Evolutionary conservation across 2,113 vertebrate species (phyloP), one percentile per base, ranked within the genome.

Genomic region (Neotragus pygmaeus): DNA sequence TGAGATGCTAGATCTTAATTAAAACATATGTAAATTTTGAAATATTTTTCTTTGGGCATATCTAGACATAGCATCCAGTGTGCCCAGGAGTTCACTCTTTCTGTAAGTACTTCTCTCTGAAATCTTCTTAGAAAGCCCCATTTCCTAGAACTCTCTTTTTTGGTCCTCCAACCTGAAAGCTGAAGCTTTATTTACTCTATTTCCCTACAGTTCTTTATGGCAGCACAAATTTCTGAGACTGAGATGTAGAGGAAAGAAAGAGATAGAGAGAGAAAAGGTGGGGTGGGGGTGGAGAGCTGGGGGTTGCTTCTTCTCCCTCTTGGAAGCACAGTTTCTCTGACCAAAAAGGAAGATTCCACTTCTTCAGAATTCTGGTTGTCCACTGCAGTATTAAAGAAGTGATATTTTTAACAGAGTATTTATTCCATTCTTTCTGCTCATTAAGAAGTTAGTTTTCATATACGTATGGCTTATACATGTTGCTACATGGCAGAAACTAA

Each of bases 251-350:
- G 8, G 19, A 57, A 17, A 84, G 30, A 77, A 83, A 73, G 17
- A 49, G 12, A 58, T 16, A 16, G 23, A 58, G 8, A 53, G 30
- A 36, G 5, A 49, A 39, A 14, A 25, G 10, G 66, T 39, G n/a
- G 10, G 4, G 4, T 36, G n/a, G 2, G 64, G 4, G n/a, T 4
- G 17, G 5, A 6, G n/a, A 19, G n/a, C 64, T 70, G 8, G 0
- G 43, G 88, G 11, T 27, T 75, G 39, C 11, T 21, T 51, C 28
- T 83, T 30, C 39, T 62, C 7, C 28, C 0, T 77, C 27, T 84
- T 23, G 28, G 27, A 97, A 95, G 12, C 7, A 70, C 17, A 58
- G 7, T 28, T 47, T 51, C 47, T 66, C 14, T 16, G 1, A 75
- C 58, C 17, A 58, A 19, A 81, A 16, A 66, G n/a, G 58, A 87